phyloP scores from a whole-genome alignment of 2,888 invertebrate genomes.

The Pediacus dermestoides region DNA sequence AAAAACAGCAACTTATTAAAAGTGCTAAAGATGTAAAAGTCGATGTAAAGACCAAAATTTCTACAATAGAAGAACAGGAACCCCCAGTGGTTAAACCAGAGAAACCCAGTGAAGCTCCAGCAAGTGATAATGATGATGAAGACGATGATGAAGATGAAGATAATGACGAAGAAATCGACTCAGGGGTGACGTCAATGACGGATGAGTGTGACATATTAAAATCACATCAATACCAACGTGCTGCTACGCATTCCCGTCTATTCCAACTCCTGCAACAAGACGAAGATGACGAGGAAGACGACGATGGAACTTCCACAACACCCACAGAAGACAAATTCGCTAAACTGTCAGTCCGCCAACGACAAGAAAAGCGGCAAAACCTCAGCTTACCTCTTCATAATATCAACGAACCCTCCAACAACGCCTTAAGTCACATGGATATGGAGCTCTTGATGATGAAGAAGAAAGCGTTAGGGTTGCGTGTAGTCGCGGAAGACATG shows the following conservation, averaged over 20 bases:
- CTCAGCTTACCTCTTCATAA: slow-evolving; percentile 53
- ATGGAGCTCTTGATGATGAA: no score
- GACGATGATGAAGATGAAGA: slow-evolving; percentile 32
- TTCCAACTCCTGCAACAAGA: slow-evolving; percentile 63
- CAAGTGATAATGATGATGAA: neutral
- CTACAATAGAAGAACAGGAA: slow-evolving; percentile 31
- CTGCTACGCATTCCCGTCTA: slow-evolving; percentile 68
- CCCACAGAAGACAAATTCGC: slow-evolving; percentile 21
- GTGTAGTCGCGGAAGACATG: slow-evolving; percentile 55
- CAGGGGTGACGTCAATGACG: slow-evolving; percentile 68
- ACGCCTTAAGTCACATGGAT: slow-evolving; percentile 54
- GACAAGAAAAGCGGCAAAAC: slow-evolving; percentile 33
- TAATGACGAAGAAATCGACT: slow-evolving; percentile 63
- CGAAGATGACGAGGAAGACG: slow-evolving; percentile 40
- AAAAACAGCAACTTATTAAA: slow-evolving; percentile 26
- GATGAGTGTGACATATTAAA: slow-evolving; percentile 60
- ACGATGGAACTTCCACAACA: slow-evolving; percentile 20
- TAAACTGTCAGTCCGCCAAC: slow-evolving; percentile 24
- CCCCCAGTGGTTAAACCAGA: no score
- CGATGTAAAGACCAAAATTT: slow-evolving; percentile 34
- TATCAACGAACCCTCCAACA: slow-evolving; percentile 52
- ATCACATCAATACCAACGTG: slow-evolving; percentile 62
- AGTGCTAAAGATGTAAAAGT: slow-evolving; percentile 30
- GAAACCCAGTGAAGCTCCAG: slow-evolving; percentile 7
- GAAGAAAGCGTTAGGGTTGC: no score